These are phyloP conservation scores for Neotoma lepida DNA, from an alignment of 2,113 vertebrate genomes.

Conservation along the genomic window DNA sequence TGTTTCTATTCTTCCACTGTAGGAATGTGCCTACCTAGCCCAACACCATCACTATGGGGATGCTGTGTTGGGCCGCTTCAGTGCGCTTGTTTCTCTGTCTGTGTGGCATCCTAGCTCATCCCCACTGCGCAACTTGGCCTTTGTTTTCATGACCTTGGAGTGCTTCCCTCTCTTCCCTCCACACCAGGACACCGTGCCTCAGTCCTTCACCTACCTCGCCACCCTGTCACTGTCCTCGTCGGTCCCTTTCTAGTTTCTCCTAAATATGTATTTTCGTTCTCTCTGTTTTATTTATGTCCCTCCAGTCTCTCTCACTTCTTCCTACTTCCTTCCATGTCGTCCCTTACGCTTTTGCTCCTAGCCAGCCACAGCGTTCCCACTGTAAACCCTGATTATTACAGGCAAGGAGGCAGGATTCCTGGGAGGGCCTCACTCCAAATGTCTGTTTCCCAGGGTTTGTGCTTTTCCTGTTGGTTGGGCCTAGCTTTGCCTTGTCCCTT, in stretches of 20 bases:
- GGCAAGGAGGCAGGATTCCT: background rate
- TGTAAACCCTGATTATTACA: background rate
- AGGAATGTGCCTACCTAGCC: background rate
- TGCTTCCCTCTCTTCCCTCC: background rate
- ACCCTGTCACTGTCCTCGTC: background rate
- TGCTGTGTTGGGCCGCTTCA: background rate
- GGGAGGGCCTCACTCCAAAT: background rate
- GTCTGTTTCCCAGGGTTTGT: background rate
- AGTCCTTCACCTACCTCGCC: slow-evolving; percentile 71
- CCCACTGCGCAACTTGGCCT: background rate
- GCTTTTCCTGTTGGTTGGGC: background rate
- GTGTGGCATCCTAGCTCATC: background rate
- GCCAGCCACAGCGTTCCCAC: background rate
- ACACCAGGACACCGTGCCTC: slow-evolving; percentile 47
- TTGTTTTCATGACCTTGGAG: background rate
- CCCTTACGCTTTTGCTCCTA: background rate
- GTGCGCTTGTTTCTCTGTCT: background rate
- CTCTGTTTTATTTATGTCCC: background rate
- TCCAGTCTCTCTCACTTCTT: background rate
- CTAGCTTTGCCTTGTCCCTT: background rate
- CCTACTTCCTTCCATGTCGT: background rate
- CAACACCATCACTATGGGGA: background rate
- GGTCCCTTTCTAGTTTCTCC: background rate
- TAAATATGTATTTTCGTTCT: background rate
- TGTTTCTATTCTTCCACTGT: background rate